Conservation (phyloP, 1,140 invertebrate genomes). For the Conopomorpha cramerella region DNA sequence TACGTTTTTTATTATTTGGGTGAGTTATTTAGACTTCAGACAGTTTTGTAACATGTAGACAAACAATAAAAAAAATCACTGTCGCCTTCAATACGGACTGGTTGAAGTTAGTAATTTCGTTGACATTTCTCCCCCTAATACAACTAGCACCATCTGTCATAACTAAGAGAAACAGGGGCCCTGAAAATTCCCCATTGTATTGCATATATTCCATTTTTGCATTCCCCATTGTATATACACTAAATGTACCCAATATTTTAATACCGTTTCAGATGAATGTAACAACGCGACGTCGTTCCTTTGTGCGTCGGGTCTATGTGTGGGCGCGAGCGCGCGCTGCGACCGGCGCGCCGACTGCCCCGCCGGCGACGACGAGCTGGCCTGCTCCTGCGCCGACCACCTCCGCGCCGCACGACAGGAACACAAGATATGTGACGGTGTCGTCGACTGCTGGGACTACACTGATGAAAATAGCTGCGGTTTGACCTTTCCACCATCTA, state of each 20-base stretch:
- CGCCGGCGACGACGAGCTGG: conserved; percentile 72
- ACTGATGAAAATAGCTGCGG: conserved; percentile 80
- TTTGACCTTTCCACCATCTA: background rate
- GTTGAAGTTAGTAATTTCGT: too few species aligned
- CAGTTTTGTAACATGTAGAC: too few species aligned
- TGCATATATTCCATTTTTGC: too few species aligned
- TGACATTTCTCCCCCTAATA: too few species aligned
- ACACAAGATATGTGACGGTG: conserved; percentile 81
- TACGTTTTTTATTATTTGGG: too few species aligned
- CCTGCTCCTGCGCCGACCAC: conserved; percentile 79
- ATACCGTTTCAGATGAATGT: conserved; percentile 45
- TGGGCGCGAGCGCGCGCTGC: conserved; percentile 69
- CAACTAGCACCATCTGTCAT: too few species aligned
- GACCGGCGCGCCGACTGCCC: conserved; percentile 76
- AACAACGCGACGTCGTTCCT: conserved; percentile 52
- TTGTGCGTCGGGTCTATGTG: conserved; percentile 70
- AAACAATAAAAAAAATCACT: too few species aligned
- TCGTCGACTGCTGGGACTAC: conserved; percentile 79
- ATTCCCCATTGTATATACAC: too few species aligned
- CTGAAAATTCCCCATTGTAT: too few species aligned
- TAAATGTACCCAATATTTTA: conserved; percentile 2
- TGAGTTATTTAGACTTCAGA: too few species aligned
- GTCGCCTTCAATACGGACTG: too few species aligned
- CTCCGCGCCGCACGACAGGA: conserved; percentile 69
- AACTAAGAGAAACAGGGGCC: too few species aligned